Evolutionary conservation across 2,888 invertebrate species (phyloP).

Genomic region (Eulithis prunata): DNA sequence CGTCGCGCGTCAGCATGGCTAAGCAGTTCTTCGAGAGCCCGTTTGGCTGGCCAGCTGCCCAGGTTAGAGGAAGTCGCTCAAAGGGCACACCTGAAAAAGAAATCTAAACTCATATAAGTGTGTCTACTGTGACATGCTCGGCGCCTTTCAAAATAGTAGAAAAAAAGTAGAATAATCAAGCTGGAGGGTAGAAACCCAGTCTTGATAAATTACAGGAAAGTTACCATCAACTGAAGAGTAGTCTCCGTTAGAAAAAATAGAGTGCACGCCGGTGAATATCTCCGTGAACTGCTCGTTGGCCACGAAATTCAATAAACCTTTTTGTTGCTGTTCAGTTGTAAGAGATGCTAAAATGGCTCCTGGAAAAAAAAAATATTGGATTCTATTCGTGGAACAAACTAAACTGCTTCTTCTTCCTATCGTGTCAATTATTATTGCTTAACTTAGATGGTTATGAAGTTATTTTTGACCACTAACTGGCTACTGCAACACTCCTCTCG

Average conservation of each 20-base stretch:
- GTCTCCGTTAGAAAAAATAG: not conserved
- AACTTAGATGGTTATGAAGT: no score
- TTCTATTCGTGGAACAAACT: no score
- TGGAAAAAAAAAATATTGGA: not conserved
- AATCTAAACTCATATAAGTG: not conserved
- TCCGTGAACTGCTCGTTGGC: not conserved
- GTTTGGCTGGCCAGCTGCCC: conserved; percentile 1
- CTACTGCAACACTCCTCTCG: no score
- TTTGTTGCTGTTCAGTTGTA: not conserved
- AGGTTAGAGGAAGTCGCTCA: not conserved
- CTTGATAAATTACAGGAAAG: no score
- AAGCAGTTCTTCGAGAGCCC: not conserved
- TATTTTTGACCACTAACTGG: no score
- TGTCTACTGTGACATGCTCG: no score
- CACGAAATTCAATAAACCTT: not conserved
- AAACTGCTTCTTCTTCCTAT: no score
- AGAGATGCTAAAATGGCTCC: conserved; percentile 9
- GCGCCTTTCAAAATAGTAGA: no score
- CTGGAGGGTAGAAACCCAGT: no score
- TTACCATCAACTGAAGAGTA: not conserved
- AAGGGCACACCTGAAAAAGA: not conserved
- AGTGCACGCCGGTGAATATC: conserved; percentile 3
- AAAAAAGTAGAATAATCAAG: no score
- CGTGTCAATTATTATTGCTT: no score
- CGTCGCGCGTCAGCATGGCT: not conserved